Evolutionary conservation across 2,888 invertebrate genomes (phyloP), one percentile per base, ranked within the genome.

Genomic region (Reticulitermes lucifugus): DNA sequence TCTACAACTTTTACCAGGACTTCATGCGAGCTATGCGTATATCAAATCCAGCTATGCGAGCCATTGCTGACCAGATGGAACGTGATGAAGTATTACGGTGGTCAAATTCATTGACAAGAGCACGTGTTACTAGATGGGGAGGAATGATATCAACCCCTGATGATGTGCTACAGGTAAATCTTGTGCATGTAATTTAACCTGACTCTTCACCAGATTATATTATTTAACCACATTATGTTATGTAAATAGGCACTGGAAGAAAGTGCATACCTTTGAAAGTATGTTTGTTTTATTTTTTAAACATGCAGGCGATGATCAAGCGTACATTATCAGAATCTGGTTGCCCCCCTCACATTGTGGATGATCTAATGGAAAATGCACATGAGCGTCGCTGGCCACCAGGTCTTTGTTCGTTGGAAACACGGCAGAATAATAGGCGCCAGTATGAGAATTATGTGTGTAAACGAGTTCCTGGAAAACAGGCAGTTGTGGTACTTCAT

Each of bases 141-240:
- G 98, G 98, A 85, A 98, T 99, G 98, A 99, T 99, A 89, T 98
- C 98, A 51, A 99, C 99, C 21, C 99, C 99, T 0, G 98, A 99
- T 90, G 97, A 97, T 91, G 96, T 97, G 83, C 92, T 98, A 88
- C 97, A 97, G 94, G 97, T 97, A 90, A 55, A 55, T 55, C 18
- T 14, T 55, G 18, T 18, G 1, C 14, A 55, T 18, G 4, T 18
- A 55, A 55, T 46, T 46, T 46, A 46, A 46, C 46, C 46, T 46
- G 12, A 46, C 12, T 6, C 46, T 35, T 35, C 35, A 35, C 35
- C 35, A 2, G 4, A 35, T 35, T 35, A 35, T 35, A 35, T 35
- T 46, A 46, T 46, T 3, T 12, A 46, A 12, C 46, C 46, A 46
- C 9, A 46, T 46, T 12, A 46, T 6, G 12, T 46, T 46, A 12